These are phyloP conservation scores for Epirrhoe tristata DNA, from an alignment of 2,888 invertebrate genomes.

Conservation along the genomic window DNA sequence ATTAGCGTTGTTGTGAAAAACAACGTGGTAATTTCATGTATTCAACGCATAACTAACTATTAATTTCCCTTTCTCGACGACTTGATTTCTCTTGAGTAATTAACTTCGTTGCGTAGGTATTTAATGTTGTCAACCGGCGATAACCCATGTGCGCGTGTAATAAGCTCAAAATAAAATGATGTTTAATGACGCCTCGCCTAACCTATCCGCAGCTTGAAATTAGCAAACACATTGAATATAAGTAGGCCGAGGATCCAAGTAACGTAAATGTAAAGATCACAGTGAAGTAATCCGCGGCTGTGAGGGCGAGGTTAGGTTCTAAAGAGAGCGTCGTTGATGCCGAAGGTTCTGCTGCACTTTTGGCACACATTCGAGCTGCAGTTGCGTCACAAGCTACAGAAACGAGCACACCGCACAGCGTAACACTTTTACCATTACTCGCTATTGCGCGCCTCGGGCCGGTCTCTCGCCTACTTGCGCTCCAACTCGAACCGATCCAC, in stretches of 20 bases:
- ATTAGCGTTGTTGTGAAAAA: slow-evolving; percentile 66
- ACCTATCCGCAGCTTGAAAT: slow-evolving; percentile 18
- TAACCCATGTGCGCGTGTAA: slow-evolving; percentile 23
- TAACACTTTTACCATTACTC: slow-evolving; percentile 82
- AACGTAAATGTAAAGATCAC: slow-evolving; percentile 35
- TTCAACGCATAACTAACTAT: slow-evolving; percentile 45
- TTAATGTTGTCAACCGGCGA: slow-evolving; percentile 32
- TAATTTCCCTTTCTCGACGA: slow-evolving; percentile 48
- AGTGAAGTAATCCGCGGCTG: slow-evolving; percentile 29
- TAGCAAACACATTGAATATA: slow-evolving; percentile 20
- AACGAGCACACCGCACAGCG: slow-evolving; percentile 79
- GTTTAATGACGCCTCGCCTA: slow-evolving; percentile 7
- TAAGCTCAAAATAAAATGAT: slow-evolving; percentile 13
- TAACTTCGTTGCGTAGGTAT: slow-evolving; percentile 33
- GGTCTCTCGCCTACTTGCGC: slow-evolving; percentile 70
- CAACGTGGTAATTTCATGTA: slow-evolving; percentile 56
- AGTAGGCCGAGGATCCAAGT: slow-evolving; percentile 31
- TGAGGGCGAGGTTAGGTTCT: slow-evolving; percentile 34
- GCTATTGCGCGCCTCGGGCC: slow-evolving; percentile 52
- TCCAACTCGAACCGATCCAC: slow-evolving; percentile 61
- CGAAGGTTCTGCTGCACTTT: slow-evolving; percentile 79
- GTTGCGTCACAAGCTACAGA: slow-evolving; percentile 69
- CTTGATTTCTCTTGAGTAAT: slow-evolving; percentile 39
- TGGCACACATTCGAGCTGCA: slow-evolving; percentile 77
- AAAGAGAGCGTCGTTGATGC: slow-evolving; percentile 28